Percentiles rank a stretch among this genome's conserved stretches.
Evolutionary conservation across 2,888 invertebrate genomes (phyloP).

Genomic region (Eremobia ochroleuca): DNA sequence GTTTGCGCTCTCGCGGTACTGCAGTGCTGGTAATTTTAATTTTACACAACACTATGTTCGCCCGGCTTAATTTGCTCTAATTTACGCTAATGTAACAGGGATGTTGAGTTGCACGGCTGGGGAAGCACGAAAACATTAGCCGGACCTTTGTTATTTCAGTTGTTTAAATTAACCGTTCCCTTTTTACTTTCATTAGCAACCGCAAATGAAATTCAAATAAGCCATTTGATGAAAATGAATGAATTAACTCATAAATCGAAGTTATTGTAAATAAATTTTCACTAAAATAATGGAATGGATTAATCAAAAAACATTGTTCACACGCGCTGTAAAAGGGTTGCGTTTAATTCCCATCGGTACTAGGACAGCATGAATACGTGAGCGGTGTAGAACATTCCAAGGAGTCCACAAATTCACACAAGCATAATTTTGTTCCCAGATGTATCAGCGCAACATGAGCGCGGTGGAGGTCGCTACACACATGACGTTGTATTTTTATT

Average conservation of each 20-base stretch:
- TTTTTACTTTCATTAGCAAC: constrained; percentile 32
- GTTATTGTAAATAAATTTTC: neutral
- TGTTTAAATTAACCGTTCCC: constrained; percentile 47
- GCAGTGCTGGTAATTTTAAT: constrained; percentile 72
- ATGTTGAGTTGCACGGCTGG: constrained; percentile 63
- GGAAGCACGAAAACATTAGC: constrained; percentile 59
- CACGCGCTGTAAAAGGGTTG: constrained; percentile 62
- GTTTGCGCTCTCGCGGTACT: constrained; percentile 59
- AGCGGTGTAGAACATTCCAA: constrained; percentile 54
- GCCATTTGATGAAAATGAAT: constrained; percentile 15
- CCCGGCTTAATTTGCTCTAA: constrained; percentile 73
- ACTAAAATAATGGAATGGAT: neutral
- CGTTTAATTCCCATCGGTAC: constrained; percentile 70
- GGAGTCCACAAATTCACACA: constrained; percentile 62
- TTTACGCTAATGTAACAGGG: constrained; percentile 74
- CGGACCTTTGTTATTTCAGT: constrained; percentile 46
- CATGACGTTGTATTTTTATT: neutral
- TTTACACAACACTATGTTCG: constrained; percentile 68
- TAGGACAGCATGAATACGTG: constrained; percentile 64
- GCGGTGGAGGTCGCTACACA: constrained; percentile 20
- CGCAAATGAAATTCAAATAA: constrained; percentile 19
- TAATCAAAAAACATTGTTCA: constrained; percentile 32
- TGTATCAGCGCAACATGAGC: constrained; percentile 65
- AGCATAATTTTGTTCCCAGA: constrained; percentile 71
- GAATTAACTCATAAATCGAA: constrained; percentile 2